Conservation (phyloP, 2,888 invertebrate species). For the Drosophila merina region DNA sequence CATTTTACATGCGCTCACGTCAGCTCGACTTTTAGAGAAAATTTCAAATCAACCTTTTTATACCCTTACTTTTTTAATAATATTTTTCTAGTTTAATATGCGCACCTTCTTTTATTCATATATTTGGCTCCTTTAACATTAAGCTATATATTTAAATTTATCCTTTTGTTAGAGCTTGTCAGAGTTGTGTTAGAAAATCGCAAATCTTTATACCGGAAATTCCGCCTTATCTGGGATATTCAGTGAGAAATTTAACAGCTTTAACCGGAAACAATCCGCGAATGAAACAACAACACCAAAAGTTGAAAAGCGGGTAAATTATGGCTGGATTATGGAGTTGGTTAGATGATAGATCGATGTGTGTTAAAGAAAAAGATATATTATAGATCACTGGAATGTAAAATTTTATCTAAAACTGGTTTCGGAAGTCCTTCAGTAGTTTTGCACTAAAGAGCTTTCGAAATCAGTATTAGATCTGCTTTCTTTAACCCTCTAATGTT, state of each 20-base stretch:
- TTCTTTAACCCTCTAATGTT: not conserved
- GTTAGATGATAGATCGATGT: conserved; percentile 21
- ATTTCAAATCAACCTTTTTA: conserved; percentile 2
- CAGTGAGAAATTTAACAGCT: conserved; percentile 82
- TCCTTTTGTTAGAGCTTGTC: conserved; percentile 81
- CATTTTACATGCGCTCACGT: conserved; percentile 16
- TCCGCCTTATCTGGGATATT: conserved; percentile 83
- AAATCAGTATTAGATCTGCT: conserved; percentile 9
- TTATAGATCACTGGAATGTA: conserved; percentile 10
- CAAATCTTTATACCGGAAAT: conserved; percentile 82
- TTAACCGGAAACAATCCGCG: conserved; percentile 74
- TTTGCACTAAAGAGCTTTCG: not conserved
- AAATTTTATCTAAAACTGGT: conserved; percentile 1
- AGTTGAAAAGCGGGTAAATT: conserved; percentile 83
- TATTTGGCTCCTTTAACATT: conserved; percentile 8
- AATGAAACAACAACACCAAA: conserved; percentile 69
- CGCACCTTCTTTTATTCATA: conserved; percentile 6
- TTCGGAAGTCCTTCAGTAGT: not conserved
- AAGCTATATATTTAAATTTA: conserved; percentile 7
- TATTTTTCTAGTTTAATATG: not conserved
- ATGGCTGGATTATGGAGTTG: conserved; percentile 9
- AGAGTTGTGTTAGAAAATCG: conserved; percentile 83
- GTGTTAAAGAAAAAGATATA: conserved; percentile 4
- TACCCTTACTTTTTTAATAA: conserved; percentile 5
- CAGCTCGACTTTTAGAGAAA: conserved; percentile 3